Base-by-base conservation (phyloP, 2,797 vertebrate genomes). In the Xiphophorus birchmanni region DNA sequence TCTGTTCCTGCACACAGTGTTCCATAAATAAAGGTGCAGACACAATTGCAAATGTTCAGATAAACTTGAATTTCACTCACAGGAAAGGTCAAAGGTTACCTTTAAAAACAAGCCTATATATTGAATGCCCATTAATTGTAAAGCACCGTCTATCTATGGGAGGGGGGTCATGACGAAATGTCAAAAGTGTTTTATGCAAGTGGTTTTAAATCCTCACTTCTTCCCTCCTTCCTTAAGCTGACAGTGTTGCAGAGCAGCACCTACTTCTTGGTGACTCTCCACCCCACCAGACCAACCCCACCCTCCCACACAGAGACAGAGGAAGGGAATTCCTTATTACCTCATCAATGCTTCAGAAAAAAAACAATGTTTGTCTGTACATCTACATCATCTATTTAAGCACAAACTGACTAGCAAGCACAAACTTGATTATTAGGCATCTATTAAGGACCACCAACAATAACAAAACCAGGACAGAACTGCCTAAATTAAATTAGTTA, bases 261-360 rank as follows among this genome's bases (percentile, higher is more conserved):
- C 90, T 91, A 89, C 89, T 90, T 94, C 88, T 60, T 86, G 77
- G 86, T 91, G 90, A 94, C 88, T 91, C 84, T 90, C 91, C 90
- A 86, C 90, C 85, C 80, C 83, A 86, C 77, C 77, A 89, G 78
- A 79, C 83, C 90, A 90, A 90, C 81, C 85, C 84, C 83, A 86
- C 83, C 56, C 87, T 91, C 91, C 87, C 85, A 87, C 82, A 92
- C 75, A 89, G 79, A 86, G 90, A 94, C 88, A 80, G 91, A 88
- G 84, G 42, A 94, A 96, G 95, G 96, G 96, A 96, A 96, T 96
- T 96, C 95, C 96, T 95, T 80, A 94, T 95, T 95, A 95, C 94
- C 92, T 95, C 94, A 95, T 90, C 92, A 91, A 91, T 86, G 90
- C 89, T 83, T 93, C 87, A 81, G 87, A 78, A 83, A 91, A 90